phyloP scores from a whole-genome alignment of 2,113 vertebrate species.

The Probosciger aterrimus region DNA sequence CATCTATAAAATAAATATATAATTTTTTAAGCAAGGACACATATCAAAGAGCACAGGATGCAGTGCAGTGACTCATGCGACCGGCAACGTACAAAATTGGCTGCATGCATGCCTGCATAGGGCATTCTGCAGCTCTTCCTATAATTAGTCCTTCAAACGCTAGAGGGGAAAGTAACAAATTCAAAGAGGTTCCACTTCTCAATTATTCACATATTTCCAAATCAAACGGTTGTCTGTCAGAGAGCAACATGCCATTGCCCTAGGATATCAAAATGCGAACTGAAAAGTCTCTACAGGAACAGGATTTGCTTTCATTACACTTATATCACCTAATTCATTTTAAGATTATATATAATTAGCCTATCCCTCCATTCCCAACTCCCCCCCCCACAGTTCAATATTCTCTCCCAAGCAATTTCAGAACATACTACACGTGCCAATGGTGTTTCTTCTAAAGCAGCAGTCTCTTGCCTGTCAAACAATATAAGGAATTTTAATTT shows the following conservation, averaged over 20 bases:
- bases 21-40: background rate
- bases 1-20: slow-evolving; percentile 12
- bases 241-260: slow-evolving; percentile 56
- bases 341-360: slow-evolving; percentile 64
- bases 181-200: slow-evolving; percentile 61
- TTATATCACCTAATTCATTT: slow-evolving; percentile 65
- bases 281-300: slow-evolving; percentile 57
- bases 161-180: slow-evolving; percentile 57
- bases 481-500: background rate
- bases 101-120: slow-evolving; percentile 8
- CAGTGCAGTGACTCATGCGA: slow-evolving; percentile 46
- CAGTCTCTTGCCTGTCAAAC: background rate
- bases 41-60: slow-evolving; percentile 31
- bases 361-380: slow-evolving; percentile 2
- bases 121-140: slow-evolving; percentile 49
- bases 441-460: background rate
- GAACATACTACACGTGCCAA: slow-evolving; percentile 16
- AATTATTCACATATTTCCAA: slow-evolving; percentile 62
- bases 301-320: slow-evolving; percentile 62
- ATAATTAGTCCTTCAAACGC: slow-evolving; percentile 64
- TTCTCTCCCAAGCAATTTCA: slow-evolving; percentile 48
- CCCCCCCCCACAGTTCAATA: background rate
- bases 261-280: slow-evolving; percentile 61
- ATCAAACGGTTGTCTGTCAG: slow-evolving; percentile 56
- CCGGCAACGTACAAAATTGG: slow-evolving; percentile 34